Conservation (phyloP, 2,797 vertebrate species). For the Craterocephalus amniculus region DNA sequence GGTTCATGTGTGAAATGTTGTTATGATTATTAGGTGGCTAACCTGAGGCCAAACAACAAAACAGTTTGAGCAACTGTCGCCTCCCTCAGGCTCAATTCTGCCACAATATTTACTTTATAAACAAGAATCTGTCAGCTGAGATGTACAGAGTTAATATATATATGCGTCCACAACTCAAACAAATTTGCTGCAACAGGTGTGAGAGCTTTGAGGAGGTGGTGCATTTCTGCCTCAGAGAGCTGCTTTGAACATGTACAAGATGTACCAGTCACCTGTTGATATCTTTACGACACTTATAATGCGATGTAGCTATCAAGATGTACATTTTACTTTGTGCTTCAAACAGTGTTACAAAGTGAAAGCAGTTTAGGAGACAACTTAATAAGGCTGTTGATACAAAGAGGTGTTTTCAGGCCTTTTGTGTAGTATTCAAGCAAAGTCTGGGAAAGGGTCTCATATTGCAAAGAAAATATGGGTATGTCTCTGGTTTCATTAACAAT, state of each 20-base stretch:
- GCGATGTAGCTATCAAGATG: neutral
- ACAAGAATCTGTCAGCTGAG: conserved; percentile 24
- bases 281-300: neutral
- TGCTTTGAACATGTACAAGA: neutral
- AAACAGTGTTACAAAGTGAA: neutral
- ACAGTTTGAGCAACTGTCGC: conserved; percentile 18
- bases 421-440: neutral
- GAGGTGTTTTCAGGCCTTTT: neutral
- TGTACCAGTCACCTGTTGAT: neutral
- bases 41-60: conserved; percentile 42
- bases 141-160: conserved; percentile 1
- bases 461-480: no score
- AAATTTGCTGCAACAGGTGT: neutral
- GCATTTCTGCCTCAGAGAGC: neutral
- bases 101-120: conserved; percentile 29
- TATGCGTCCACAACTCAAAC: conserved; percentile 16
- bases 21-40: conserved; percentile 32
- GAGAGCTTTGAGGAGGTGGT: neutral
- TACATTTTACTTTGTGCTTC: neutral
- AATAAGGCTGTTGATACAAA: neutral
- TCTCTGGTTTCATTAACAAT: neutral
- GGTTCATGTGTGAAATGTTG: conserved; percentile 33
- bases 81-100: conserved; percentile 10
- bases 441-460: neutral
- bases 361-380: neutral